Conservation (phyloP, 2,113 vertebrate genomes). For the Zosterops lateralis region DNA sequence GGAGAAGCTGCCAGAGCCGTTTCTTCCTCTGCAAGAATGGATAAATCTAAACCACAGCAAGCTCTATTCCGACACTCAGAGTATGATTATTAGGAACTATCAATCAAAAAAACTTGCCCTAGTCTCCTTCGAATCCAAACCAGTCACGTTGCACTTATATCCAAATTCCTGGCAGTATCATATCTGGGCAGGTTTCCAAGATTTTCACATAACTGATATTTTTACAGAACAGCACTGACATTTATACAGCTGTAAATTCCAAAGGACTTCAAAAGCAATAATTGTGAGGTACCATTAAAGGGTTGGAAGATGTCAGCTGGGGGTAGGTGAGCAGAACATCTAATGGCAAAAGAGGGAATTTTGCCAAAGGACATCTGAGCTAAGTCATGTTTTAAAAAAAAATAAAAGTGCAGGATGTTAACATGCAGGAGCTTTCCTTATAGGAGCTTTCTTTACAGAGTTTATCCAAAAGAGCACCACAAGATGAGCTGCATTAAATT, state of each 20-base stretch:
- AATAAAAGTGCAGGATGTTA: background rate
- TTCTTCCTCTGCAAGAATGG: background rate
- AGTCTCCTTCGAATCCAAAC: background rate
- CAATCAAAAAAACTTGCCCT: background rate
- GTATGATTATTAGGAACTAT: background rate
- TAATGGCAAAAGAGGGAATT: background rate
- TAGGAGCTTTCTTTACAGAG: background rate
- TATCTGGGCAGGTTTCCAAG: background rate
- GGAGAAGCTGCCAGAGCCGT: too few species aligned
- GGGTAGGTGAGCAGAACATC: background rate
- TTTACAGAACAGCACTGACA: background rate
- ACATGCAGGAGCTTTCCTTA: background rate
- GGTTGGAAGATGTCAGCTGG: background rate
- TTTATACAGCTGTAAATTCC: constrained; percentile 27
- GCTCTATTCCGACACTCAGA: fast-evolving
- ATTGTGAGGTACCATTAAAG: background rate
- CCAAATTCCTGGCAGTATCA: background rate
- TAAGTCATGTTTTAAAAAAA: background rate
- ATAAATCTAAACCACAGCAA: background rate
- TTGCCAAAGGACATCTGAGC: background rate
- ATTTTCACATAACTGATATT: background rate
- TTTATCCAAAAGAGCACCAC: background rate
- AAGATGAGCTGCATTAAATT: background rate
- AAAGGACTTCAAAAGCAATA: background rate
- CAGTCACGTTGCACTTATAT: background rate